Base-by-base conservation (phyloP, 1,140 invertebrate species). In the Galendromus occidentalis region DNA sequence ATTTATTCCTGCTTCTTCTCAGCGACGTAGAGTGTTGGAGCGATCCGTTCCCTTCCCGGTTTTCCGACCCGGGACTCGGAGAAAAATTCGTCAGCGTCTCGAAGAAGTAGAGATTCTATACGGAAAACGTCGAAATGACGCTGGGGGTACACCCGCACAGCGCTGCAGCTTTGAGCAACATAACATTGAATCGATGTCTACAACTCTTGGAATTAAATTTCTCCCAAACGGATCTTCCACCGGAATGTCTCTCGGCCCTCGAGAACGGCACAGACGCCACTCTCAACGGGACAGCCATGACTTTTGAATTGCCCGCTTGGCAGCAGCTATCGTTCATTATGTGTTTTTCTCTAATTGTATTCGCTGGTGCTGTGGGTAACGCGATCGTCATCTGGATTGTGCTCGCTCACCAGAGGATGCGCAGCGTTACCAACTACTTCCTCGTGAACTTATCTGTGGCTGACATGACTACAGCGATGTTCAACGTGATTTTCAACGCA, bases 381-480 rank as follows among this genome's bases (percentile, higher is more conserved):
- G 79, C 82, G 42, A 86, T 89, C 65, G 87, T 91, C 39, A 86
- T 90, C 69, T 91, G 87, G 88, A 91, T 91, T 71, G 86, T 91
- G 28, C 80, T 86, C 76, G 79, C 78, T 64, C 86, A 93, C 77
- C 83, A 87, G 67, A 67, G 75, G 33, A 74, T 74, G 73, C 64
- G 74, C 17, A 71, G 73, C 1, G 71, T 75, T 2, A 75, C 75
- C 2, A 75, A 75, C 65, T 71, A 69, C 28, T 75, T 75, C 65
- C 67, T 75, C 9, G 44, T 76, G 39, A 75, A 75, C 66, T 63
- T 75, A 22, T 72, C 71, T 2, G 55, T 74, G 14, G 73, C 74
- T 22, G 74, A 75, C 64, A 67, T 76, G 29, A 28, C 70, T 22
- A 75, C 79, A 69, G 73, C 78, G 0, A 69, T 75, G 6, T 71